These are phyloP conservation scores for Brachionichthys hirsutus DNA, from an alignment of 2,113 vertebrate species.

Conservation along the genomic window DNA sequence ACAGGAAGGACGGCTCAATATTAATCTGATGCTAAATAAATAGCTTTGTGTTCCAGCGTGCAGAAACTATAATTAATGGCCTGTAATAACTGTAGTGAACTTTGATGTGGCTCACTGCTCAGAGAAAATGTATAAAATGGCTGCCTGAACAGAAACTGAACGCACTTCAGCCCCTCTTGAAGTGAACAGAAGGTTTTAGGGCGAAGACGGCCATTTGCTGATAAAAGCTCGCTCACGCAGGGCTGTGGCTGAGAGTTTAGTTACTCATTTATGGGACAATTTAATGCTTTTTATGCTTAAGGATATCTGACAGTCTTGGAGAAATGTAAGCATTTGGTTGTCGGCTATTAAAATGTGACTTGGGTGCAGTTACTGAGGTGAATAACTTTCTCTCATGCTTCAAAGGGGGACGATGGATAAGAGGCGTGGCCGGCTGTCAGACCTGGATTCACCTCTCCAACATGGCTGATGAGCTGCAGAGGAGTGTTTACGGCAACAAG, in stretches of 20 bases:
- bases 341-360: background rate
- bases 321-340: background rate
- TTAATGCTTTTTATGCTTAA: background rate
- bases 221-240: constrained; percentile 13
- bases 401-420: constrained; percentile 40
- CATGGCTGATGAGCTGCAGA: constrained; percentile 20
- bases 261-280: constrained; percentile 6
- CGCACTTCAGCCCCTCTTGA: constrained; percentile 27
- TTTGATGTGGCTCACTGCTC: constrained; percentile 33
- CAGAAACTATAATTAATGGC: constrained; percentile 41
- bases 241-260: background rate
- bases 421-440: constrained; percentile 13
- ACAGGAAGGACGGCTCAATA: constrained; percentile 6
- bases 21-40: constrained; percentile 35
- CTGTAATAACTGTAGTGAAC: constrained; percentile 25
- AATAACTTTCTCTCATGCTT: background rate
- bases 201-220: constrained; percentile 14
- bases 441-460: constrained; percentile 29
- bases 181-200: constrained; percentile 14
- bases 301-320: background rate
- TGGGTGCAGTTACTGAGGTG: constrained; percentile 7
- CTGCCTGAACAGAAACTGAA: constrained; percentile 24
- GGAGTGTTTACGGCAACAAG: constrained; percentile 11
- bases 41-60: constrained; percentile 11
- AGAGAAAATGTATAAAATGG: constrained; percentile 30